Conservation (phyloP, 2,113 vertebrate genomes). For the Geothlypis trichas region DNA sequence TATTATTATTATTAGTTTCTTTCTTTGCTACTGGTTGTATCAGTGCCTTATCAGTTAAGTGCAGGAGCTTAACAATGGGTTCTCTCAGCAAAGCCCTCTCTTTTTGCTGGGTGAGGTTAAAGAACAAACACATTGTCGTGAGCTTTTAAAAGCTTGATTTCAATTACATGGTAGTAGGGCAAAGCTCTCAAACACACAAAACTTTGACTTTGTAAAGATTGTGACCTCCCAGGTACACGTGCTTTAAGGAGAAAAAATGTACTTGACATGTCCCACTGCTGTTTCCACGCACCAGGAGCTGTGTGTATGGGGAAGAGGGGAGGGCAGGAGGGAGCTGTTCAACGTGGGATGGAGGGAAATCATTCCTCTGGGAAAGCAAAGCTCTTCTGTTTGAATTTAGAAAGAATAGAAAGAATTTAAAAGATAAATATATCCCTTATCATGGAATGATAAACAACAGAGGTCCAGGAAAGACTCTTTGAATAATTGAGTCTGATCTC, state of each 20-base stretch:
- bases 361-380: conserved; percentile 37
- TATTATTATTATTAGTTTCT: conserved; percentile 41
- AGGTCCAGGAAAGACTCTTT: conserved; percentile 36
- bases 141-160: conserved; percentile 65
- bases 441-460: conserved; percentile 23
- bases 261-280: conserved; percentile 61
- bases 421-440: conserved; percentile 62
- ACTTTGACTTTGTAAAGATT: conserved; percentile 70
- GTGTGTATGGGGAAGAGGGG: not conserved
- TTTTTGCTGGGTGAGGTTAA: not conserved
- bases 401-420: conserved; percentile 51
- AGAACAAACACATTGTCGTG: conserved; percentile 49
- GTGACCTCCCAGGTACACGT: conserved; percentile 65
- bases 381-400: conserved; percentile 44
- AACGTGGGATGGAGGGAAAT: not conserved
- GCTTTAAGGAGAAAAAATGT: conserved; percentile 61
- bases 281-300: conserved; percentile 32
- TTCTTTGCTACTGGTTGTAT: conserved; percentile 58
- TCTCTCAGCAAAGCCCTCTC: conserved; percentile 7
- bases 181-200: conserved; percentile 68
- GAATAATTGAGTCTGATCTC: conserved; percentile 39
- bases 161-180: conserved; percentile 67
- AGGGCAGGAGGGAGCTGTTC: not conserved
- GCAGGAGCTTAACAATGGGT: conserved; percentile 16
- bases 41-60: conserved; percentile 56